Conservation (phyloP, 2,113 vertebrate species). For the Protobothrops mucrosquamatus region DNA sequence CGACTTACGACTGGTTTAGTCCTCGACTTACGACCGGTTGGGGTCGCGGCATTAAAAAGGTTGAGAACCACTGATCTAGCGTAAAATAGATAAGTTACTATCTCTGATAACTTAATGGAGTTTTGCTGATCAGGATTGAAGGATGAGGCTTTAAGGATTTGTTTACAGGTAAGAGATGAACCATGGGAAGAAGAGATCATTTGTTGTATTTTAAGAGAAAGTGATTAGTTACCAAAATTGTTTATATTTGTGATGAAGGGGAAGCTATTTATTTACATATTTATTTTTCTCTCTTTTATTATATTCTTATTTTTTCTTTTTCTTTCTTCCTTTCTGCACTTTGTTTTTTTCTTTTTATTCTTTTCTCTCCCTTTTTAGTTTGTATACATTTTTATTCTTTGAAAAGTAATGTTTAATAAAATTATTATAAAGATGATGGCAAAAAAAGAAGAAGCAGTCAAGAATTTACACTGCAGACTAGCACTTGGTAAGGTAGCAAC, state of each 20-base stretch:
- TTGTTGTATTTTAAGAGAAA: neutral
- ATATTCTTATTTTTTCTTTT: neutral
- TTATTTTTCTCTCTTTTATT: neutral
- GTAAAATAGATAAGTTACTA: neutral
- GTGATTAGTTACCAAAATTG: neutral
- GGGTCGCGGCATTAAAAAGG: no score
- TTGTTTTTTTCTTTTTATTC: neutral
- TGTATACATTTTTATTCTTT: neutral
- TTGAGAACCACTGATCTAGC: no score
- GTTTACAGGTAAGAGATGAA: neutral
- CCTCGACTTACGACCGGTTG: no score
- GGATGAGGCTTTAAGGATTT: neutral
- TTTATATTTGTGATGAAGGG: neutral
- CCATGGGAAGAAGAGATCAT: neutral
- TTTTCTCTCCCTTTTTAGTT: neutral
- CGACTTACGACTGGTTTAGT: no score
- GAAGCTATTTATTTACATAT: neutral
- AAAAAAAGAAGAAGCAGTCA: neutral
- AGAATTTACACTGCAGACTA: neutral
- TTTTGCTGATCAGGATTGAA: neutral
- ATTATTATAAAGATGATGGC: neutral
- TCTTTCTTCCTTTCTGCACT: neutral
- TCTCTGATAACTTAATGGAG: neutral
- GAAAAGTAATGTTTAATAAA: neutral
- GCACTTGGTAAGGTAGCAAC: neutral